Evolutionary conservation across 2,888 invertebrate genomes (phyloP).

Genomic region (Conops quadrifasciatus): DNA sequence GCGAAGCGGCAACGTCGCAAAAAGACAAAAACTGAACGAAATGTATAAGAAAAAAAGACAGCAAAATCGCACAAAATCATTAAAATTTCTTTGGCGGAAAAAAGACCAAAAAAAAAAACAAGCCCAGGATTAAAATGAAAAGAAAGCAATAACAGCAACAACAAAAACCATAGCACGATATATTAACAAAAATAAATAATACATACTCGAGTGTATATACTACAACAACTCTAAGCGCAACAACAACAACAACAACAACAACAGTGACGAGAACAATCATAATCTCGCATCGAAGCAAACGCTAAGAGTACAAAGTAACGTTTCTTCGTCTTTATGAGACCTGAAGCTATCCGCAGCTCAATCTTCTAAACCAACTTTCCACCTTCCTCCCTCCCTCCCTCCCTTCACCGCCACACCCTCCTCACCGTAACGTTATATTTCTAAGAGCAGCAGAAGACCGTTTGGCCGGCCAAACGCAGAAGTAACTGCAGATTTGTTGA

Average conservation of each 20-base stretch:
- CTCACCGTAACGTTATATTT: no score
- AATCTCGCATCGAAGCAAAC: slow-evolving; percentile 29
- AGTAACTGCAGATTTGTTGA: neutral
- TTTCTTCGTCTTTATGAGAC: no score
- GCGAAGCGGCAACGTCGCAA: neutral
- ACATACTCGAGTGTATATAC: neutral
- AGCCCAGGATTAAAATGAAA: neutral
- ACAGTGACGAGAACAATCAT: slow-evolving; percentile 13
- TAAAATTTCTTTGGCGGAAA: neutral
- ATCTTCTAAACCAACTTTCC: neutral
- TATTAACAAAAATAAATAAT: neutral
- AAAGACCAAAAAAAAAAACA: neutral
- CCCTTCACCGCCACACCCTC: neutral
- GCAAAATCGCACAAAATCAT: neutral
- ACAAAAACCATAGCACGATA: slow-evolving; percentile 3
- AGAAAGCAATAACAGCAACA: slow-evolving; percentile 17
- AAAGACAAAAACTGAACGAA: no score
- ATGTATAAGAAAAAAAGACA: neutral
- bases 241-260: slow-evolving; percentile 7
- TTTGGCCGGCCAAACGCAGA: no score
- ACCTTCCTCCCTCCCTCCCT: neutral
- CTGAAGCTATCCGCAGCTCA: neutral
- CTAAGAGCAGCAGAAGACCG: no score
- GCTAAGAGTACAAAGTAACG: neutral
- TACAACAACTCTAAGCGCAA: neutral